phyloP scores from a whole-genome alignment of 2,797 vertebrate genomes.

The Muscicapa striata region DNA sequence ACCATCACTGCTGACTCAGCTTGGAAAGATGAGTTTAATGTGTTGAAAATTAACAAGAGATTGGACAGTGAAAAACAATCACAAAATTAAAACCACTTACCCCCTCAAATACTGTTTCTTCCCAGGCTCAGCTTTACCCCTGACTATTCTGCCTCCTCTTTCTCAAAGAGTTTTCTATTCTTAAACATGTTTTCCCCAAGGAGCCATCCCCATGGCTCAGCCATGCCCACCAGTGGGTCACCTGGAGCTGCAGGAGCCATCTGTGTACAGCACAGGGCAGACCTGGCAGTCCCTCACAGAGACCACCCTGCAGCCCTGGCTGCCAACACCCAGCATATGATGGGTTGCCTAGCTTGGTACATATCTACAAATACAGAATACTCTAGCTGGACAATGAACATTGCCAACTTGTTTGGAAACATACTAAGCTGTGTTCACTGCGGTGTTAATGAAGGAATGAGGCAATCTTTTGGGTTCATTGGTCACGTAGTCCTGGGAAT shows the following conservation, averaged over 20 bases:
- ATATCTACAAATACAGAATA: not conserved
- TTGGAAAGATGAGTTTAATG: not conserved
- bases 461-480: not conserved
- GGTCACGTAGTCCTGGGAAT: not conserved
- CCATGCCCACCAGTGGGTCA: accelerated
- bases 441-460: not conserved
- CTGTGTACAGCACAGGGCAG: not conserved
- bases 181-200: accelerated
- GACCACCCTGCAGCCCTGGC: accelerated
- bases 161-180: not conserved
- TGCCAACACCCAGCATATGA: not conserved
- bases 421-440: not conserved
- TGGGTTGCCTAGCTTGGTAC: no score
- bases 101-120: not conserved
- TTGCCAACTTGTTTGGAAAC: not conserved
- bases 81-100: not conserved
- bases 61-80: not conserved
- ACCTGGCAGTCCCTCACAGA: accelerated
- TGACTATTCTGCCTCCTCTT: not conserved
- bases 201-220: accelerated
- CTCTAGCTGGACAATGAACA: not conserved
- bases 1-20: not conserved
- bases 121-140: not conserved
- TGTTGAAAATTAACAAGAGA: not conserved
- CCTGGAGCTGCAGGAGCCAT: not conserved